These are phyloP conservation scores for Oscheius sp. DNA, from an alignment of 2,888 invertebrate genomes.

Conservation along the genomic window DNA sequence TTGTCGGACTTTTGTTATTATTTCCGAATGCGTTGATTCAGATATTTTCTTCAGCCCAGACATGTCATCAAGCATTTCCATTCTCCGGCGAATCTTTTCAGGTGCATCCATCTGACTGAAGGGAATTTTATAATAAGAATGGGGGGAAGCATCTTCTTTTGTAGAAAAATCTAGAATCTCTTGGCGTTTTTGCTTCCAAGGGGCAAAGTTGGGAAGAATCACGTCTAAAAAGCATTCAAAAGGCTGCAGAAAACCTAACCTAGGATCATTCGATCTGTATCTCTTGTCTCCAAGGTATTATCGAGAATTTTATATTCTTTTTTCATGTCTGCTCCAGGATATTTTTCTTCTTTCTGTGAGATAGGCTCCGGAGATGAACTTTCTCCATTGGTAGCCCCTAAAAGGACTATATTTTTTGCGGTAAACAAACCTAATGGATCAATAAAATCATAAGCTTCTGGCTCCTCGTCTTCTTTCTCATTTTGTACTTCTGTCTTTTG, in stretches of 20 bases:
- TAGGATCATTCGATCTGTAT: constrained; percentile 20
- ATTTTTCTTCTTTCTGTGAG: constrained; percentile 2
- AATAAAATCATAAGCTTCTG: constrained; percentile 13
- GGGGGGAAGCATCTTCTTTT: constrained; percentile 88
- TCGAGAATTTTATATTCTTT: constrained; percentile 10
- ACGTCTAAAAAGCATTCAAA: constrained; percentile 42
- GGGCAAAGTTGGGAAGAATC: constrained; percentile 74
- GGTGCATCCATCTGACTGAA: constrained; percentile 9
- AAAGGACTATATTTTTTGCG: neutral
- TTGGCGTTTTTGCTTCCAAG: constrained; percentile 82
- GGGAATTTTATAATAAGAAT: constrained; percentile 77
- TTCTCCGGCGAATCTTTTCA: constrained; percentile 70
- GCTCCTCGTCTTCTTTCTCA: constrained; percentile 4
- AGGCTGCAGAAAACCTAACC: constrained; percentile 23
- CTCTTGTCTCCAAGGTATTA: constrained; percentile 28
- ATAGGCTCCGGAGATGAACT: neutral
- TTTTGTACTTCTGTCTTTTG: neutral
- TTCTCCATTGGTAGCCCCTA: constrained; percentile 17
- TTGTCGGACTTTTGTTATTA: constrained; percentile 74
- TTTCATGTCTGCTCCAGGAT: neutral
- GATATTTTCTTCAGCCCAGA: constrained; percentile 83
- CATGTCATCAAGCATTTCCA: constrained; percentile 94
- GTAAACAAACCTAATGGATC: constrained; percentile 25
- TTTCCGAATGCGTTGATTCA: constrained; percentile 86
- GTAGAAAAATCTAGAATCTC: constrained; percentile 90